Base-by-base conservation (phyloP, 2,888 invertebrate species). In the Cacoxenus indagator region DNA sequence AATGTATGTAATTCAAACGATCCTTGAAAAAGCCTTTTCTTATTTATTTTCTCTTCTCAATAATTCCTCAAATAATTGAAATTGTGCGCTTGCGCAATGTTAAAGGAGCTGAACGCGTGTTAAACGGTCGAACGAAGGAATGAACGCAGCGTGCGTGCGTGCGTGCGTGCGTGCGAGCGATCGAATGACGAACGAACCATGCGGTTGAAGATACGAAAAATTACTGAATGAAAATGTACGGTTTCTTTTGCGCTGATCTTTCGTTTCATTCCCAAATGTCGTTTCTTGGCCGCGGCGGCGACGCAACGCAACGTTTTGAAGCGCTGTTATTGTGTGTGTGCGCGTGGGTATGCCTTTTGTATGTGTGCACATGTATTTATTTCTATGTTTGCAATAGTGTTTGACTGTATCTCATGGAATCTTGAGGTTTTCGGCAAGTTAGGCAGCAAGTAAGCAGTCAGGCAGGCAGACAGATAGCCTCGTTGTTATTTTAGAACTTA, bases 141-240 rank as follows among this genome's bases (percentile, higher is more conserved):
- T 66, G 59, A 61, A 26, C 67, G 67, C 45, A 19, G 11, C 1
- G 46, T 11, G 11, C 11, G 46, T 46, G 5, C 2, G 19, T 17
- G 46, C 19, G 46, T 27, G 37, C 11, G 26, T 62, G 17, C 51
- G 46, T 5, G 68, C 67, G 64, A 70, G 61, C 24, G 27, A 48
- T 66, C 57, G 70, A 48, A 24, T 45, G 48, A 45, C 24, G 26
- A 31, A 24, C 68, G 70, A 61, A 76, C 83, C 84, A 83, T 80
- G 78, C 81, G 77, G 75, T 74, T 75, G 78, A 78, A 77, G 76
- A 79, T 76, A 82, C 84, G 76, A 75, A 78, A 82, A 79, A 77
- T 85, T 84, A 83, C 78, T 85, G 85, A 85, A 85, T 85, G 85
- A 85, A 85, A 84, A 83, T 83, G 76, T 83, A 76, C 77, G 76